A percentile compares a stretch with the other conserved stretches of the same genome.
Evolutionary conservation across 2,113 vertebrate genomes (phyloP).

Genomic region (Cardinalis cardinalis): DNA sequence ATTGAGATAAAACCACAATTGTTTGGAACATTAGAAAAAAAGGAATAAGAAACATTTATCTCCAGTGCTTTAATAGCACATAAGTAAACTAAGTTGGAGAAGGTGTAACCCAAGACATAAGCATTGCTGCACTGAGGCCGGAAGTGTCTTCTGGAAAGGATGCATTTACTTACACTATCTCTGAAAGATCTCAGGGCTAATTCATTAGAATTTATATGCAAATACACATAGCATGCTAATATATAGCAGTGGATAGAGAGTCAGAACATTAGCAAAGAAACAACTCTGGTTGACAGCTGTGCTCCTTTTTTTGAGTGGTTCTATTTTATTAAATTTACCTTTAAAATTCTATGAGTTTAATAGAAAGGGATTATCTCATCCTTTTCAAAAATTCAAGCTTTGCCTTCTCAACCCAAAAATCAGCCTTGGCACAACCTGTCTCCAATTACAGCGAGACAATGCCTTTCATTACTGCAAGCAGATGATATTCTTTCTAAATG

Average conservation of each 20-base stretch:
- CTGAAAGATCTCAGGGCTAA: not conserved
- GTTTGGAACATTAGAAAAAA: not conserved
- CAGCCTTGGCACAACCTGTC: not conserved
- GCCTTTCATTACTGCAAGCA: not conserved
- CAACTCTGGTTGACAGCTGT: not conserved
- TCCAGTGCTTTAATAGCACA: not conserved
- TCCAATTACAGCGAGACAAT: not conserved
- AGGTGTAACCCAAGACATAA: not conserved
- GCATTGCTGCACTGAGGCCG: not conserved
- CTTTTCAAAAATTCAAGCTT: not conserved
- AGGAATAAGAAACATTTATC: not conserved
- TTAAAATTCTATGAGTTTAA: not conserved
- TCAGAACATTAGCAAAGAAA: not conserved
- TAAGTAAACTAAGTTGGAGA: not conserved
- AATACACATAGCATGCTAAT: not conserved
- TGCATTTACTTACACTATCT: not conserved
- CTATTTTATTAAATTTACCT: not conserved
- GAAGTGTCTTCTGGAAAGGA: not conserved
- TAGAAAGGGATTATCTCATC: not conserved
- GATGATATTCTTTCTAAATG: not conserved
- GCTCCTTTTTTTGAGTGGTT: not conserved
- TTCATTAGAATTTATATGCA: not conserved
- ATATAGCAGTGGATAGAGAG: not conserved
- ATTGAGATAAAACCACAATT: not conserved
- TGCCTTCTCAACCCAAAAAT: not conserved